Base-by-base conservation (phyloP, 92 coral and sea anemone species). In the Scolanthus callimorphus region DNA sequence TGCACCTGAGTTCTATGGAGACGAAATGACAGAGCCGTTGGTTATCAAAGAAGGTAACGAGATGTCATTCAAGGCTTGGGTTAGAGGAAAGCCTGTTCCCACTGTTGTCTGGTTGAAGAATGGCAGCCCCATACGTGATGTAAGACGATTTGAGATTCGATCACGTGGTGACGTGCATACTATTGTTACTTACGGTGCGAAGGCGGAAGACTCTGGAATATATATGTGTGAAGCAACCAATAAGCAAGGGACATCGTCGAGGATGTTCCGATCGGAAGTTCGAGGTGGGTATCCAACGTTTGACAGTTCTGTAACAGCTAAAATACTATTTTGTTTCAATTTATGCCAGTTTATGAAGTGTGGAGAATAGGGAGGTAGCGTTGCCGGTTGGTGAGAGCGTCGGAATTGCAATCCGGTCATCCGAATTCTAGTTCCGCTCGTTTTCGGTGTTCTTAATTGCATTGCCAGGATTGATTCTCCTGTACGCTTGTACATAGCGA, bases 211-310 rank as follows among this genome's bases (percentile, higher is more conserved):
- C 61, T 38, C 90, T 15, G 99, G 96, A 27, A 39, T 49, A 21
- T 94, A 88, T 58, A 74, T 62, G 39, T 89, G 96, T 25, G 90
- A 74, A 60, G 96, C 96, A 29, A 39, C 52, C 9, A 94, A 94
- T 44, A 81, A 78, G 34, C 88, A 76, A 41, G 95, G 94, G 20
- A 79, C 73, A 34, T 77, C 80, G 27, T 74, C 88, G 26, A 76
- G 99, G 79, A 78, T 85, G 17, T 94, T 84, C 39, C 71, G 62
- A 44, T 63, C 88, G 27, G 71, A 79, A 41, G 89, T 94, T 53
- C 74, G 78, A 66, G 99, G 99, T 94, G 60, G 50, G 65, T 15
- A 25, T 28, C 29, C 9, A 26, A 17, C 11, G 13, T 50, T 11
- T 31, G 11, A 10, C 2, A 20, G 22, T 3, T 6, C 22, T 46